A percentile compares a stretch with the other conserved stretches of the same genome.
phyloP scores from a whole-genome alignment of 2,888 invertebrate genomes.

The Phymatocera aterrima region DNA sequence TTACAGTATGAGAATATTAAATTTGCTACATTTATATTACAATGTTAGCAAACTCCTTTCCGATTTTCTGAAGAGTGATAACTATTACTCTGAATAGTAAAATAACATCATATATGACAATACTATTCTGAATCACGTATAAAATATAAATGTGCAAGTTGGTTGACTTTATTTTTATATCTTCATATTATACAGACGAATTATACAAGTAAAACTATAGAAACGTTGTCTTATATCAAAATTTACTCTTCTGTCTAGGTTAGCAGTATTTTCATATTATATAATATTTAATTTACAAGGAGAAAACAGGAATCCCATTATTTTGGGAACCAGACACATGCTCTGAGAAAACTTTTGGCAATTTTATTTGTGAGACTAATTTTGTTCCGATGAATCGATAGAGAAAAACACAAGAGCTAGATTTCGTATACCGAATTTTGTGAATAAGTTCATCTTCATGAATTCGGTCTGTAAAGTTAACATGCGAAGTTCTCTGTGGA shows the following conservation, averaged over 20 bases:
- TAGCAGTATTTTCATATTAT: neutral
- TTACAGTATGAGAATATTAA: conserved; percentile 3
- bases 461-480: neutral
- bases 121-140: neutral
- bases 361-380: too few species aligned
- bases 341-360: too few species aligned
- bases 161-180: neutral
- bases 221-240: neutral
- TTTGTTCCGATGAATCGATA: neutral
- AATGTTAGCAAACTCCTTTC: neutral
- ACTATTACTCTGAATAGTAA: neutral
- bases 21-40: neutral
- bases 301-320: neutral
- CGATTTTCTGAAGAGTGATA: neutral
- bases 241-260: neutral
- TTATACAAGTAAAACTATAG: neutral
- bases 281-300: neutral
- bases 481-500: neutral
- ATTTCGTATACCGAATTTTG: neutral
- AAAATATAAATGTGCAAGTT: conserved; percentile 3
- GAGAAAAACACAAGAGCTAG: neutral
- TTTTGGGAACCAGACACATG: neutral
- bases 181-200: neutral
- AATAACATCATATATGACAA: neutral
- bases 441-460: neutral